Conservation (phyloP, 2,888 invertebrate species). For the Lasioglossum marginatum region DNA sequence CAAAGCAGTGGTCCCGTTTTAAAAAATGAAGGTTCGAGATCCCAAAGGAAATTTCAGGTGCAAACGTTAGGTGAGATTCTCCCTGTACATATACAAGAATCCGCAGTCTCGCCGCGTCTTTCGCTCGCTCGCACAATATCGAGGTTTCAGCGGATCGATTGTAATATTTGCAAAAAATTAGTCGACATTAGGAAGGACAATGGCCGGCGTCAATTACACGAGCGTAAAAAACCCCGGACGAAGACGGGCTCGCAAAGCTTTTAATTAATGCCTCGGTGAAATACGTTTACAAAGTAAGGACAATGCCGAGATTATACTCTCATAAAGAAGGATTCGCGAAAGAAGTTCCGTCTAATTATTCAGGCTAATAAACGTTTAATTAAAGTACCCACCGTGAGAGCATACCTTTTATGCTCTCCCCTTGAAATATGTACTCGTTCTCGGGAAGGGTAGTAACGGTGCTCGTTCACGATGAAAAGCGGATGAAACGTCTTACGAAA, state of each 20-base stretch:
- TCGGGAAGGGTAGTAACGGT: neutral
- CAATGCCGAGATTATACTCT: neutral
- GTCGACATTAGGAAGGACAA: neutral
- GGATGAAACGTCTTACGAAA: neutral
- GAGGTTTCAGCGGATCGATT: neutral
- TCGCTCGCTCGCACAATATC: neutral
- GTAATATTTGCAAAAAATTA: neutral
- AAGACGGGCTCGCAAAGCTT: neutral
- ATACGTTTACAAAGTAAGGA: slow-evolving; percentile 9
- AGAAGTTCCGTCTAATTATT: slow-evolving; percentile 32
- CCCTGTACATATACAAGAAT: neutral
- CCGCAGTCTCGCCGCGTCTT: neutral
- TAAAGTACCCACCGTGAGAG: neutral
- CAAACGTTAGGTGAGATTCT: too few relatives aligned
- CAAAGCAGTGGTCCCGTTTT: too few relatives aligned
- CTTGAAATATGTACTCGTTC: neutral
- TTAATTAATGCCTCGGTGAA: slow-evolving; percentile 19
- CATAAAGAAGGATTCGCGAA: slow-evolving; percentile 22
- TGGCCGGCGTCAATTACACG: neutral
- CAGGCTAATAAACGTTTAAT: slow-evolving; percentile 46
- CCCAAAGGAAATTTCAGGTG: too few relatives aligned
- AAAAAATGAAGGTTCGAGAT: too few relatives aligned
- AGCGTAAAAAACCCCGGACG: neutral
- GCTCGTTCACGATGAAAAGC: neutral
- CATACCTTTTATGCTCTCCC: slow-evolving; percentile 7